phyloP scores from a whole-genome alignment of 2,113 vertebrate species.

The Heptranchias perlo region DNA sequence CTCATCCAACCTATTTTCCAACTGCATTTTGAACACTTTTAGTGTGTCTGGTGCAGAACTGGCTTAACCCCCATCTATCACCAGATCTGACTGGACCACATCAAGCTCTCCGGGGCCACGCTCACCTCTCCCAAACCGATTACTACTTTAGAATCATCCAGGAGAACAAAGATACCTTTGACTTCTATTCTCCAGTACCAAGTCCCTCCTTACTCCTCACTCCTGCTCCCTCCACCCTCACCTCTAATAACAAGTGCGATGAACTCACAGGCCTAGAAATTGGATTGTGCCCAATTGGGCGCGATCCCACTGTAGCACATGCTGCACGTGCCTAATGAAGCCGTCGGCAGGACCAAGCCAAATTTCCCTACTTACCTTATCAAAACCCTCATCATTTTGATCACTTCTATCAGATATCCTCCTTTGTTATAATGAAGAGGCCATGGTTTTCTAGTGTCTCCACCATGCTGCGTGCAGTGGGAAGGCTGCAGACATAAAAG shows the following conservation, averaged over 20 bases:
- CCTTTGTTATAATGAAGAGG: neutral
- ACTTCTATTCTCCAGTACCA: neutral
- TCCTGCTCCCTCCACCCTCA: neutral
- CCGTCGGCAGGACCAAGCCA: neutral
- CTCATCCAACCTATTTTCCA: neutral
- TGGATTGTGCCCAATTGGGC: too few relatives aligned
- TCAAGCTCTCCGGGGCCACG: neutral
- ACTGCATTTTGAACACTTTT: neutral
- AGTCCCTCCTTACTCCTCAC: neutral
- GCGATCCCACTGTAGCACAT: neutral
- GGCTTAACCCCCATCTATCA: neutral
- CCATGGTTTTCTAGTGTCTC: neutral
- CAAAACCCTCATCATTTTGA: neutral
- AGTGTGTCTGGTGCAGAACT: neutral
- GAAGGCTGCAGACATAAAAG: neutral
- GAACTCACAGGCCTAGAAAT: neutral
- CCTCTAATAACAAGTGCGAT: neutral
- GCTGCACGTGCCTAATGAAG: neutral
- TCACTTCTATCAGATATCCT: neutral
- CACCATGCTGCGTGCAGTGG: neutral
- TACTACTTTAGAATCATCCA: neutral
- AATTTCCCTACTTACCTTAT: neutral
- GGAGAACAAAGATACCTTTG: neutral
- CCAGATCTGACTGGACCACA: neutral
- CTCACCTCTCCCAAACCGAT: neutral